Conservation (phyloP, 2,888 invertebrate species). For the Hydriomena furcata region DNA sequence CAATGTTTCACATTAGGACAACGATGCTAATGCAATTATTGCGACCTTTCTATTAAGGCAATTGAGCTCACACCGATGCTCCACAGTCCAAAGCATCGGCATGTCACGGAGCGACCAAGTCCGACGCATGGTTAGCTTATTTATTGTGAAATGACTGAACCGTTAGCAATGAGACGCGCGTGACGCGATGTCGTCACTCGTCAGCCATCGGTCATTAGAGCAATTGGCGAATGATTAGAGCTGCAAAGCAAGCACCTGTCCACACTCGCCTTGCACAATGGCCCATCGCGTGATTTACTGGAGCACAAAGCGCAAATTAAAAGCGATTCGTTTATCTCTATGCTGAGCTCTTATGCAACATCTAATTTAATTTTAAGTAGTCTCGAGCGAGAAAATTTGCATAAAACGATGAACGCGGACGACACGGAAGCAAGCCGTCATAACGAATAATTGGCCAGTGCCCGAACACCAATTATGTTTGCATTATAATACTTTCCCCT, state of each 20-base stretch:
- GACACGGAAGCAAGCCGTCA: constrained; percentile 43
- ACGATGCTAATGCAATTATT: constrained; percentile 67
- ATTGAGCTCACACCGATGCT: constrained; percentile 44
- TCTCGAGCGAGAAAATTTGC: constrained; percentile 44
- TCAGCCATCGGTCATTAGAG: constrained; percentile 48
- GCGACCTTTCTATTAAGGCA: constrained; percentile 75
- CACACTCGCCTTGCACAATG: constrained; percentile 25
- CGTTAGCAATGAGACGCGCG: constrained; percentile 45
- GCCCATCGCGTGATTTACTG: constrained; percentile 37
- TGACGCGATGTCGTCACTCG: constrained; percentile 50
- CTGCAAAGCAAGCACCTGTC: constrained; percentile 42
- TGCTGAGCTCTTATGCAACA: constrained; percentile 30
- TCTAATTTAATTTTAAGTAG: constrained; percentile 43
- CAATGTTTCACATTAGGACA: constrained; percentile 52
- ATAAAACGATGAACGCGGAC: constrained; percentile 39
- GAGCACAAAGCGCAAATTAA: constrained; percentile 20
- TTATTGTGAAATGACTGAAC: constrained; percentile 51
- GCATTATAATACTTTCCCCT: constrained; percentile 62
- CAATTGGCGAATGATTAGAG: constrained; percentile 57
- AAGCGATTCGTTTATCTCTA: constrained; percentile 12
- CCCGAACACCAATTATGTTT: constrained; percentile 54
- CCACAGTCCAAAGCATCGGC: constrained; percentile 16
- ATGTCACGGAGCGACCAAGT: constrained; percentile 20
- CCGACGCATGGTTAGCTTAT: constrained; percentile 24
- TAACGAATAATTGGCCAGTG: constrained; percentile 54